phyloP scores from a whole-genome alignment of 2,113 vertebrate genomes.

The Megaleporinus macrocephalus region DNA sequence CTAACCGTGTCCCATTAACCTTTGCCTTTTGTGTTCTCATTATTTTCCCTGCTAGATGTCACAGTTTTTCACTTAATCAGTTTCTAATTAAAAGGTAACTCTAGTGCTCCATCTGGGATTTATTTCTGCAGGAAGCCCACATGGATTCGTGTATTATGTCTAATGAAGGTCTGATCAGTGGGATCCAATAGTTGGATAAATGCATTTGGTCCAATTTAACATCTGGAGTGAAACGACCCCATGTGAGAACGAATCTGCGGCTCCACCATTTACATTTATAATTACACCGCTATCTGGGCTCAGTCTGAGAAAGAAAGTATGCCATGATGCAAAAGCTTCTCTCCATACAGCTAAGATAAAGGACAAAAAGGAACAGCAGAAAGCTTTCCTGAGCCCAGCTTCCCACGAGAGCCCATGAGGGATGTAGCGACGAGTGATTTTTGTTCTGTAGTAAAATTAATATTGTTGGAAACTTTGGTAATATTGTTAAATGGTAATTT shows the following conservation, averaged over 20 bases:
- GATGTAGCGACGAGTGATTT: background rate
- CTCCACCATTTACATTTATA: constrained; percentile 25
- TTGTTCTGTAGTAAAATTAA: constrained; percentile 20
- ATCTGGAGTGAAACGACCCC: constrained; percentile 7
- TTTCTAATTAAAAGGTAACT: constrained; percentile 66
- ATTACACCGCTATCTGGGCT: constrained; percentile 19
- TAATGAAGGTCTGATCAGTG: constrained; percentile 59
- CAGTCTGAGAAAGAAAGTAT: constrained; percentile 22
- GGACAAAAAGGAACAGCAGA: background rate
- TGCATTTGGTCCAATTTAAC: constrained; percentile 46
- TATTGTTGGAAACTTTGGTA: background rate
- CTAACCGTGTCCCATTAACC: constrained; percentile 45
- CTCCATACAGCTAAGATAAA: background rate
- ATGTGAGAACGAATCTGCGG: constrained; percentile 33
- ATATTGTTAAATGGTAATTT: constrained; percentile 1
- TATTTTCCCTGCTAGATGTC: constrained; percentile 52
- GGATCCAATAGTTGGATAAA: constrained; percentile 53
- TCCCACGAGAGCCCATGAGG: background rate
- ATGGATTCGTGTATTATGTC: constrained; percentile 56
- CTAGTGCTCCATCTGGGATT: constrained; percentile 51
- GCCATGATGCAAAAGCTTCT: constrained; percentile 15
- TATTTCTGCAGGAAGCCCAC: constrained; percentile 42
- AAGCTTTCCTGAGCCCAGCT: background rate
- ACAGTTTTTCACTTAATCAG: constrained; percentile 62
- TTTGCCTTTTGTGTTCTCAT: constrained; percentile 46